Evolutionary conservation across 2,888 invertebrate genomes (phyloP), one percentile per base, ranked within the genome.

Genomic region (Idaea straminata): DNA sequence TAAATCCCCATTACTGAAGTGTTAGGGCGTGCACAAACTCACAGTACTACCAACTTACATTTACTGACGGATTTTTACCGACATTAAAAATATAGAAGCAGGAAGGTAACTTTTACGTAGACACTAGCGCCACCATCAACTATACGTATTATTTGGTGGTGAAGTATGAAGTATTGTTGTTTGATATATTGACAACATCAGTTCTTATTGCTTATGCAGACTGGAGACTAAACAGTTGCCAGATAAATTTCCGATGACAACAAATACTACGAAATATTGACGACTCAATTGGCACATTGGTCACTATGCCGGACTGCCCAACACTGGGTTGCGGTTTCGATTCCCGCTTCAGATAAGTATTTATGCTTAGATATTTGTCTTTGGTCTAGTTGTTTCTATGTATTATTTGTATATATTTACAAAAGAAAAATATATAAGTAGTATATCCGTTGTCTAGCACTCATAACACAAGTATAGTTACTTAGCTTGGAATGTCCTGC

Each of bases 1-100:
- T 89, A 89, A 89, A 89, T 89, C 84, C 82, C 76, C 78, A 88
- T 89, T 88, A 89, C 85, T 87, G 81, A 84, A 89, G 89, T 89
- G 87, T 87, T 86, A 84, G 88, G 87, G 88, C 86, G 87, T 81
- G n/a, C 15, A 47, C 47, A 36, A 36, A 36, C 36, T 36, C 36
- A 47, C 47, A 47, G 10, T 3, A 47, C 47, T 47, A 47, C 47
- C 10, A 6, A 47, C 10, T 36, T 36, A 47, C 4, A 1, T 47
- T 4, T 47, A 47, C 47, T 47, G 7, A 7, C 47, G 47, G 47
- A 47, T 10, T 47, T 47, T 47, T 10, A 13, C 47, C 4, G 47
- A 47, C 7, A 47, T 13, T 13, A 13, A 47, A 47, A 7, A 13
- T 47, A 13, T 47, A 13, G 47, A 47, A 47, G 47, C 10, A 13